These are phyloP conservation scores for Pseudochirops cupreus DNA, from an alignment of 2,797 vertebrate genomes.

Conservation along the genomic window DNA sequence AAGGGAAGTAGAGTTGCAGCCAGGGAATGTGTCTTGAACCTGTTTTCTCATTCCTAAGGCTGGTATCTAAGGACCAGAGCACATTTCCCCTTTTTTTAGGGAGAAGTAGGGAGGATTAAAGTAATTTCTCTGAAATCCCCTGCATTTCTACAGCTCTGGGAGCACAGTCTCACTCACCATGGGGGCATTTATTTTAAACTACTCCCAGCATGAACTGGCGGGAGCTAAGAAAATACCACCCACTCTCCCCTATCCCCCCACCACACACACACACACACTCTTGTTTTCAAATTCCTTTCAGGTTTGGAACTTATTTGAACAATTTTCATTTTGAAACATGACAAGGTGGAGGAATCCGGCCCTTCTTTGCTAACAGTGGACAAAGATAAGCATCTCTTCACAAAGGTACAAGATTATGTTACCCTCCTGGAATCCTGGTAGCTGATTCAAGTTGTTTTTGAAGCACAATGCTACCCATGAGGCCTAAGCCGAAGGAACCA, in stretches of 20 bases:
- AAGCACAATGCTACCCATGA: slow-evolving; percentile 73
- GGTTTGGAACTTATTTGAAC: slow-evolving; percentile 72
- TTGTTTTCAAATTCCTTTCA: slow-evolving; percentile 71
- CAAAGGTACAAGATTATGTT: slow-evolving; percentile 72
- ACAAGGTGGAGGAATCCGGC: slow-evolving; percentile 70
- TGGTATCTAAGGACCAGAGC: slow-evolving; percentile 57
- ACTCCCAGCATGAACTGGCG: slow-evolving; percentile 61
- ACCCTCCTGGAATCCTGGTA: slow-evolving; percentile 67
- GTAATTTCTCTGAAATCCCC: slow-evolving; percentile 19
- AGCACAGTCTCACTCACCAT: slow-evolving; percentile 62
- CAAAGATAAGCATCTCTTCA: slow-evolving; percentile 75
- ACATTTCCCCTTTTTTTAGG: neutral
- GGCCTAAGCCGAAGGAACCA: slow-evolving; percentile 75
- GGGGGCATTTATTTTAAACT: slow-evolving; percentile 64
- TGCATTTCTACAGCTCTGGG: slow-evolving; percentile 51
- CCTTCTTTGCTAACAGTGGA: slow-evolving; percentile 70
- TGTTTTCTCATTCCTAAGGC: slow-evolving; percentile 32
- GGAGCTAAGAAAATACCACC: slow-evolving; percentile 61
- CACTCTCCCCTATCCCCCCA: neutral
- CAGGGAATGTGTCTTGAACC: slow-evolving; percentile 8
- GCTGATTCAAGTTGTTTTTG: slow-evolving; percentile 66
- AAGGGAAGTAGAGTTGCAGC: neutral
- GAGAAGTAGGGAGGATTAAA: slow-evolving; percentile 49
- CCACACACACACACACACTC: slow-evolving; percentile 13
- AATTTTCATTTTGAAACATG: slow-evolving; percentile 71